Conservation (phyloP, 1,140 invertebrate species). For the Macrostomum lignano region DNA sequence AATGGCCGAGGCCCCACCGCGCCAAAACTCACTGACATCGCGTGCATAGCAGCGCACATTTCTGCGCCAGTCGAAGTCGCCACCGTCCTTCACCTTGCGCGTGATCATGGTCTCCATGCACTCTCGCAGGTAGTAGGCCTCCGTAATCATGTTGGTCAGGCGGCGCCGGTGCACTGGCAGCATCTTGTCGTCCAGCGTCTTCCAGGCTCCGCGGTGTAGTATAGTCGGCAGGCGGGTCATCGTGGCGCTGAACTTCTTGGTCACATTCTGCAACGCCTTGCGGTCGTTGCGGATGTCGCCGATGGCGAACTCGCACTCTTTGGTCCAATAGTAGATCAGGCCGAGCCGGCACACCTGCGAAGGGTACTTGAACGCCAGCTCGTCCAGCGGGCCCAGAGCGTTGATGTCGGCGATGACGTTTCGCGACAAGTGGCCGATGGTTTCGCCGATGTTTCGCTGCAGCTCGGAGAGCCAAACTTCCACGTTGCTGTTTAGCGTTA, state of each 20-base stretch:
- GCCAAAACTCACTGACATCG: conserved; percentile 5
- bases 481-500: too few species aligned
- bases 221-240: conserved; percentile 14
- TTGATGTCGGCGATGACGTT: too few species aligned
- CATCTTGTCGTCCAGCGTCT: conserved; percentile 17
- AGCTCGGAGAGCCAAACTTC: too few species aligned
- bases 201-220: conserved; percentile 13
- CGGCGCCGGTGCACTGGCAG: conserved; percentile 18
- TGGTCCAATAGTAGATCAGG: conserved; percentile 22
- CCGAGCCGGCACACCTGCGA: conserved; percentile 22
- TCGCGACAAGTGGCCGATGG: too few species aligned
- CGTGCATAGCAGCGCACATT: conserved; percentile 19
- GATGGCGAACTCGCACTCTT: conserved; percentile 21
- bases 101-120: conserved; percentile 17
- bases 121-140: conserved; percentile 23
- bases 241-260: conserved; percentile 15
- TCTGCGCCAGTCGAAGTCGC: conserved; percentile 26
- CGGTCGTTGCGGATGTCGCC: conserved; percentile 20
- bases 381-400: too few species aligned
- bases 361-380: conserved; percentile 21
- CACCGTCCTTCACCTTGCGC: conserved; percentile 18
- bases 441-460: too few species aligned
- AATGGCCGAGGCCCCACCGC: too few species aligned
- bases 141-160: conserved; percentile 19
- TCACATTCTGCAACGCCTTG: conserved; percentile 16